Percentiles rank a stretch among this genome's conserved stretches.
These are phyloP conservation scores for Styela clava DNA, from an alignment of 23 tunicate species.

Conservation along the genomic window DNA sequence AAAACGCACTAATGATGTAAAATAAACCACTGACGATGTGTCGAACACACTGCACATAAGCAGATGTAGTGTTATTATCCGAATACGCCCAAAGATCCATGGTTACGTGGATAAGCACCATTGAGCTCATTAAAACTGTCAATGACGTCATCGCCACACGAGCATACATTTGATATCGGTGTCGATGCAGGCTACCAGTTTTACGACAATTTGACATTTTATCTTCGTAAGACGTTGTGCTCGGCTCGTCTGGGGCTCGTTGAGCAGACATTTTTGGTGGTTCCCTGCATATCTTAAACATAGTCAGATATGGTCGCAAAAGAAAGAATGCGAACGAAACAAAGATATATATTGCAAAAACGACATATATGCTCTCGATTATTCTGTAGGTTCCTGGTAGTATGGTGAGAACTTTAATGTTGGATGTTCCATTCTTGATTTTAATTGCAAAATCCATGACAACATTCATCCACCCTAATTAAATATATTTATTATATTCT, in stretches of 20 bases:
- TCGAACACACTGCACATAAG: slow-evolving; percentile 14
- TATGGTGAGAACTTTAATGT: neutral
- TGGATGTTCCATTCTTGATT: neutral
- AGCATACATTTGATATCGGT: neutral
- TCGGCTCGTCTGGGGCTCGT: neutral
- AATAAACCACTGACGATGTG: slow-evolving; percentile 25
- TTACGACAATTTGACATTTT: neutral
- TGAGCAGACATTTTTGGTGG: neutral
- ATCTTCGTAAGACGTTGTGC: neutral
- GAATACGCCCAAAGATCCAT: slow-evolving; percentile 29
- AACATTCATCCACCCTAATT: too few species aligned
- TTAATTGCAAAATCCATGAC: neutral
- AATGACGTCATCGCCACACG: slow-evolving; percentile 4
- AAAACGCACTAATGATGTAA: slow-evolving; percentile 3
- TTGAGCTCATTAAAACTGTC: slow-evolving; percentile 9
- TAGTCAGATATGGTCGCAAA: neutral
- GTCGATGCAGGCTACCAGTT: neutral
- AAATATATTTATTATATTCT: too few species aligned
- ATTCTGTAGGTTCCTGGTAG: neutral
- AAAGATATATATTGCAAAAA: neutral
- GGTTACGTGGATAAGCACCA: slow-evolving; percentile 10
- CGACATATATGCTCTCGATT: neutral
- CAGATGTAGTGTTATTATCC: neutral
- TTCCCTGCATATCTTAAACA: neutral
- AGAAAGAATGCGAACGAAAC: neutral